phyloP scores from a whole-genome alignment of 2,888 invertebrate species.

The Epinotia ramella region DNA sequence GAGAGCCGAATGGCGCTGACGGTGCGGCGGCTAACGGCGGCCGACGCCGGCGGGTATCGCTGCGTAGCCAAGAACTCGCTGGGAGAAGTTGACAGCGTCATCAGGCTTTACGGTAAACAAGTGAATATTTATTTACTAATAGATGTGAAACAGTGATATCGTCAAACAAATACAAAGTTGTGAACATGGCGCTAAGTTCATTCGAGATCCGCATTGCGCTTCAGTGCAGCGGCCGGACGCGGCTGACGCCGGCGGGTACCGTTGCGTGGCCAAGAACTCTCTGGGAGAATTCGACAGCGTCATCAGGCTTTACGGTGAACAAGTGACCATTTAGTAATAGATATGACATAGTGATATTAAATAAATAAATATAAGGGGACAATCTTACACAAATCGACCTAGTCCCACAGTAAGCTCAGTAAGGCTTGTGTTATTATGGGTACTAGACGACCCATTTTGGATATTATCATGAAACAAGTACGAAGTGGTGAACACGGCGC shows the following conservation, averaged over 20 bases:
- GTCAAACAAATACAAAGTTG: constrained; percentile 91
- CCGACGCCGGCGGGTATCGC: constrained; percentile 92
- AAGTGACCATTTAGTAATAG: background rate
- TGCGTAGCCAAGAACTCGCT: constrained; percentile 95
- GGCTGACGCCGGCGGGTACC: constrained; percentile 92
- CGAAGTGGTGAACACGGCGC: constrained; percentile 89
- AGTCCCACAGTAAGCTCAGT: no score
- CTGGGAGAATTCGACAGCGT: constrained; percentile 95
- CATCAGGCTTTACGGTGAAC: constrained; percentile 93
- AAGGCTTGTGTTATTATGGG: no score
- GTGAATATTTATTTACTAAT: background rate
- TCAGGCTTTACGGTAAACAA: constrained; percentile 92
- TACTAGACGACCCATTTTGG: no score
- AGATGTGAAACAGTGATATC: constrained; percentile 91
- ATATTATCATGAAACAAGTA: constrained; percentile 89
- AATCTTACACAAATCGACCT: no score
- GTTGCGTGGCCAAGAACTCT: constrained; percentile 94
- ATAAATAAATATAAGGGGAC: no score
- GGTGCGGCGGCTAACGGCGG: constrained; percentile 89
- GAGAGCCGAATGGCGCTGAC: constrained; percentile 93
- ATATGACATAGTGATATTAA: constrained; percentile 89
- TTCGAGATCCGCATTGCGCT: constrained; percentile 94
- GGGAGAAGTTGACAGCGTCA: constrained; percentile 94
- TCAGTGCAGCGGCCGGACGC: constrained; percentile 90
- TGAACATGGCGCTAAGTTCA: constrained; percentile 88